Conservation (phyloP, 2,888 invertebrate species). For the Cataglyphis livida region DNA sequence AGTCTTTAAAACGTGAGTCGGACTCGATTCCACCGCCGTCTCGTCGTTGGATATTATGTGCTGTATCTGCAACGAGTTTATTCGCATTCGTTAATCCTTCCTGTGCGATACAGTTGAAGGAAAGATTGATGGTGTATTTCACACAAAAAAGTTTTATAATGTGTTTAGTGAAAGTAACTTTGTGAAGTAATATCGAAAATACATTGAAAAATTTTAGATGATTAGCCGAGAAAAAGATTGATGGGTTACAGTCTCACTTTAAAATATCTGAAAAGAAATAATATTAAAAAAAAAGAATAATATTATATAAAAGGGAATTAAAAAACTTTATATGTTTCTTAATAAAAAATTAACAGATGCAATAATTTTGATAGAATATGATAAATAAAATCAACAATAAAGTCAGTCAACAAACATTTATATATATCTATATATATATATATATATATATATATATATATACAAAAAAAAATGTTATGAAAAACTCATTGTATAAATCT, state of each 20-base stretch:
- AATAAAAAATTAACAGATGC: background rate
- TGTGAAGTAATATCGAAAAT: background rate
- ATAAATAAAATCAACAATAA: background rate
- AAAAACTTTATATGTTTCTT: background rate
- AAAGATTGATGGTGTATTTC: slow-evolving; percentile 18
- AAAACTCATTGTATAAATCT: no score
- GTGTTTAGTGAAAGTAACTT: background rate
- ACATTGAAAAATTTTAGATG: slow-evolving; percentile 12
- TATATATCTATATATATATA: background rate
- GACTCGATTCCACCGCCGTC: slow-evolving; percentile 74
- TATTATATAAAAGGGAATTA: background rate
- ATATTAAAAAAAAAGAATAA: background rate
- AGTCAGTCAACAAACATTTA: background rate
- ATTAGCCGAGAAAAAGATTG: background rate
- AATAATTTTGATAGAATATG: background rate
- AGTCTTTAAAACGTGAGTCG: slow-evolving; percentile 76
- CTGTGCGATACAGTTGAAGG: background rate
- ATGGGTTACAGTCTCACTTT: background rate
- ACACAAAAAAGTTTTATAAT: slow-evolving; percentile 5
- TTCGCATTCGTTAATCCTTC: background rate
- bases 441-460: background rate
- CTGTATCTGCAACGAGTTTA: slow-evolving; percentile 46
- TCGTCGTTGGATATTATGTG: slow-evolving; percentile 65
- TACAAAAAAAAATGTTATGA: no score
- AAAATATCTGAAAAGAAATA: background rate